Percentiles rank a stretch among this genome's conserved stretches.
phyloP scores from a whole-genome alignment of 2,797 vertebrate genomes.

The Threskiornis aethiopicus region DNA sequence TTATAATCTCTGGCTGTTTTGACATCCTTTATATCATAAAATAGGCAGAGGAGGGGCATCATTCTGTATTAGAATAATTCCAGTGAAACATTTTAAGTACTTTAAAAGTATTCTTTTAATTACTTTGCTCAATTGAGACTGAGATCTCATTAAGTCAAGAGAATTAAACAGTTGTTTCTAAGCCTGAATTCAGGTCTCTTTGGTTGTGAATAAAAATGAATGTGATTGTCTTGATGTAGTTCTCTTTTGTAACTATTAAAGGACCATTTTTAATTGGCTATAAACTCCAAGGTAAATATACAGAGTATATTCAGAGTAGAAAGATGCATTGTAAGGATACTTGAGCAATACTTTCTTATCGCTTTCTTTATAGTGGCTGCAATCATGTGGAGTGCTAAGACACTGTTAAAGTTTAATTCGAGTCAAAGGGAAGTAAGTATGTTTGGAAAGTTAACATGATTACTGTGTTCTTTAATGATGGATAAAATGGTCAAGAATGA shows the following conservation, averaged over 20 bases:
- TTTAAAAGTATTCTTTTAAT: neutral
- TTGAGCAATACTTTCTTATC: neutral
- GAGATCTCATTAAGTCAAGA: neutral
- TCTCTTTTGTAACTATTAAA: neutral
- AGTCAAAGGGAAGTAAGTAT: neutral
- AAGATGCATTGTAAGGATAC: neutral
- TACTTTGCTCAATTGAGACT: neutral
- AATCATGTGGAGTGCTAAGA: neutral
- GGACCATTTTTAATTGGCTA: neutral
- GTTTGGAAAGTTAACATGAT: neutral
- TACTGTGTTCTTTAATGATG: neutral
- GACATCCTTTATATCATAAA: neutral
- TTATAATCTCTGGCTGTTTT: neutral
- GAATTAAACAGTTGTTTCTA: neutral
- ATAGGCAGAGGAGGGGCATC: neutral
- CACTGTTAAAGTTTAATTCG: neutral
- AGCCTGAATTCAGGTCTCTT: neutral
- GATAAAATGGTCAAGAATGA: neutral
- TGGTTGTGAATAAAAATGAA: neutral
- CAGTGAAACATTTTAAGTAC: neutral
- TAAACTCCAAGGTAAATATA: neutral
- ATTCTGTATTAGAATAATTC: neutral
- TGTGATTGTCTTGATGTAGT: neutral
- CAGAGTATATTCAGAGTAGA: neutral
- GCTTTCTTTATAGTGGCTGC: neutral